Percentiles rank a stretch among this genome's conserved stretches.
Evolutionary conservation across 1,140 invertebrate genomes (phyloP).

Genomic region (Panagrolaimus sp.): DNA sequence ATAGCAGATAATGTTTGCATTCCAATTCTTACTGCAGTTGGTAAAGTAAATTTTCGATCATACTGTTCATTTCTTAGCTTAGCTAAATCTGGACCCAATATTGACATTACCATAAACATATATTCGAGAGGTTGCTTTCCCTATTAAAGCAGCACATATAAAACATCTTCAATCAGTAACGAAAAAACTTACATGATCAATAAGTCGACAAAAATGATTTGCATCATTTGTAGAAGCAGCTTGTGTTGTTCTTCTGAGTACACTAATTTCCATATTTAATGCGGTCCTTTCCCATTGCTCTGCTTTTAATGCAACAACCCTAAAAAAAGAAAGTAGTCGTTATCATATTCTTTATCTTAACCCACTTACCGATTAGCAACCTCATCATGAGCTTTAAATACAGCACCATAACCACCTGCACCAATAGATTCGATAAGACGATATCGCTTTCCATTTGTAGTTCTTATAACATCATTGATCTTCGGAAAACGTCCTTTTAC

Average conservation of each 20-base stretch:
- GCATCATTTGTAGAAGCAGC: not conserved
- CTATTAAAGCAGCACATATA: not conserved
- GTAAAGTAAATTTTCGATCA: slow-evolving; percentile 17
- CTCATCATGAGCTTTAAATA: slow-evolving; percentile 21
- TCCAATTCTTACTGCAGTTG: slow-evolving; percentile 18
- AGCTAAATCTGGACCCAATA: slow-evolving; percentile 20
- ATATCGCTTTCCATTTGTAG: slow-evolving; percentile 17
- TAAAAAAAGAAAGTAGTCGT: too few species aligned
- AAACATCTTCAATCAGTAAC: not conserved
- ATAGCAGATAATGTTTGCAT: slow-evolving; percentile 22
- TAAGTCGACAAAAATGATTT: slow-evolving; percentile 13
- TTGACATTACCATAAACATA: slow-evolving; percentile 21
- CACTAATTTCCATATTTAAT: slow-evolving; percentile 37
- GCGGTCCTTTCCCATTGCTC: slow-evolving; percentile 43
- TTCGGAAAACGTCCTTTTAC: slow-evolving; percentile 21
- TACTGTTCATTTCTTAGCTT: slow-evolving; percentile 15
- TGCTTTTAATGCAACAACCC: slow-evolving; percentile 16
- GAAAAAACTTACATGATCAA: not conserved
- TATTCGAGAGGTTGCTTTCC: slow-evolving; percentile 14
- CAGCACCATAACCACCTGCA: slow-evolving; percentile 25
- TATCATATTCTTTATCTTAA: too few species aligned
- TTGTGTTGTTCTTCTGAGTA: slow-evolving; percentile 24
- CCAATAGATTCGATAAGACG: slow-evolving; percentile 4
- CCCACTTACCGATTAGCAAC: too few species aligned
- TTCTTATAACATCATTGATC: slow-evolving; percentile 3